Percentiles rank a stretch among this genome's conserved stretches.
phyloP scores from a whole-genome alignment of 2,797 vertebrate genomes.

The Clamator glandarius region DNA sequence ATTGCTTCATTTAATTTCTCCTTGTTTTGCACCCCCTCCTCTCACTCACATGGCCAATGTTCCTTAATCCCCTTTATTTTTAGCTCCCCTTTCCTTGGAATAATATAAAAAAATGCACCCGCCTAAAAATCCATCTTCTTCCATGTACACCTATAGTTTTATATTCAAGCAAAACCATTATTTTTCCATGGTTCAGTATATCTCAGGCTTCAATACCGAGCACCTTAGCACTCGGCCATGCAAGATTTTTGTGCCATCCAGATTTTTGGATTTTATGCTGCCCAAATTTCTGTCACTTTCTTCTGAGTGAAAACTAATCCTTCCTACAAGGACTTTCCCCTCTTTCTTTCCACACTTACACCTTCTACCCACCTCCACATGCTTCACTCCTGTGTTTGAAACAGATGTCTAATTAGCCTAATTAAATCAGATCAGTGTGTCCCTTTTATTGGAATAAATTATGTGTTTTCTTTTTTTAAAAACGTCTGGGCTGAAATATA shows the following conservation, averaged over 20 bases:
- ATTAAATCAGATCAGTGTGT: slow-evolving; percentile 41
- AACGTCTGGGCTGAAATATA: slow-evolving; percentile 15
- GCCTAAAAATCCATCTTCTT: neutral
- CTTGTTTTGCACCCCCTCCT: neutral
- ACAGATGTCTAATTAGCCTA: slow-evolving; percentile 41
- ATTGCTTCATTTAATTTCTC: neutral
- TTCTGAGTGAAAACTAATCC: slow-evolving; percentile 11
- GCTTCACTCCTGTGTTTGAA: slow-evolving; percentile 31
- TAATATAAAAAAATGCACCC: neutral
- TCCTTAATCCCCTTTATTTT: neutral
- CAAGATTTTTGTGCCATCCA: neutral
- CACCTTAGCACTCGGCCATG: neutral
- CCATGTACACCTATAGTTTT: neutral
- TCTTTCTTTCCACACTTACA: neutral
- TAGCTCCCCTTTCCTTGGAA: neutral
- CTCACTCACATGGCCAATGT: neutral
- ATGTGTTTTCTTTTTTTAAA: neutral
- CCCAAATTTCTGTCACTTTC: neutral
- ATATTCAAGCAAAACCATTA: neutral
- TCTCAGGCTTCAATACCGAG: neutral
- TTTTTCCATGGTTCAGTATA: neutral
- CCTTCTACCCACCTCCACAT: neutral
- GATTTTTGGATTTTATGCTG: neutral
- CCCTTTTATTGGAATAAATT: slow-evolving; percentile 33
- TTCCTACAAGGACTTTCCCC: neutral